These are phyloP conservation scores for Cyclura pinguis DNA, from an alignment of 2,797 vertebrate species.

Conservation along the genomic window DNA sequence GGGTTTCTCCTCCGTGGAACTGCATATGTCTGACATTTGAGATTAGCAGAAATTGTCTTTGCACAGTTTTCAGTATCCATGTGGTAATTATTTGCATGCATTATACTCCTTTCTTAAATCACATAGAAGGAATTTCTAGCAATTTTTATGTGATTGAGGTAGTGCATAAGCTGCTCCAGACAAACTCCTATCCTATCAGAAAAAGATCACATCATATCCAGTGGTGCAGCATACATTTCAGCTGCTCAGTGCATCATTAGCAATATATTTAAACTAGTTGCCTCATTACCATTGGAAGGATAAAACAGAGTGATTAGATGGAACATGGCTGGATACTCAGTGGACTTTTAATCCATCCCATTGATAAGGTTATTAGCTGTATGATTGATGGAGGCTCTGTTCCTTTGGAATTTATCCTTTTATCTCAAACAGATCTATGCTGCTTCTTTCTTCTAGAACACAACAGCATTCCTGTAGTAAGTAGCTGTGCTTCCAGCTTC, in stretches of 20 bases:
- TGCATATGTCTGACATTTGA: background rate
- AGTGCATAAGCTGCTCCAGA: background rate
- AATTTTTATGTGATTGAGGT: background rate
- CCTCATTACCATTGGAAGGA: background rate
- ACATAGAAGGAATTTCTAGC: background rate
- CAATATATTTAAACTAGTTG: background rate
- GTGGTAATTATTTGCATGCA: background rate
- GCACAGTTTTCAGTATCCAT: background rate
- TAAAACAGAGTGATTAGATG: background rate
- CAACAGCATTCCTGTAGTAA: background rate
- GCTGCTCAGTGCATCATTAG: background rate
- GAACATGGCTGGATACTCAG: background rate
- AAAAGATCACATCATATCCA: background rate
- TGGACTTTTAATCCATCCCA: slow-evolving; percentile 3
- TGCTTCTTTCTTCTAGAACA: background rate
- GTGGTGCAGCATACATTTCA: background rate
- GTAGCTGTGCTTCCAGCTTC: background rate
- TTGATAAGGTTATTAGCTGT: background rate
- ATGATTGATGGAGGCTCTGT: background rate
- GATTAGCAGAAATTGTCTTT: background rate
- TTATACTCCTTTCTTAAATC: background rate
- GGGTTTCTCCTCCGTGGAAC: background rate
- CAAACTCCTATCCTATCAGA: background rate
- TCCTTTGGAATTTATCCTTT: background rate
- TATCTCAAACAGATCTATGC: background rate